A percentile compares a stretch with the other conserved stretches of the same genome.
Evolutionary conservation across 2,113 vertebrate genomes (phyloP).

Genomic region (Camelus bactrianus): DNA sequence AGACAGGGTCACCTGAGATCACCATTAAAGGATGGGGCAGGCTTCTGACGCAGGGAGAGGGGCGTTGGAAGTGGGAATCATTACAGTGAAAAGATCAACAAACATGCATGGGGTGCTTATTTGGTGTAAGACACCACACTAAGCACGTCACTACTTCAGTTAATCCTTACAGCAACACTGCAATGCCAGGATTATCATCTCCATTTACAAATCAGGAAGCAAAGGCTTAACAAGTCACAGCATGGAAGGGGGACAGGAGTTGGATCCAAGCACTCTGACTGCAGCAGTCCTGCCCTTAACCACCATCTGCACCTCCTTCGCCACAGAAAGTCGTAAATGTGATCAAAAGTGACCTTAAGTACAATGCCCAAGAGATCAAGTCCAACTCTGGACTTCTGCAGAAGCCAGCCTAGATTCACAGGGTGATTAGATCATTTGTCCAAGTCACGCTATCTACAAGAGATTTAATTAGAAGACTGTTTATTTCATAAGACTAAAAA

Average conservation of each 20-base stretch:
- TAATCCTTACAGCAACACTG: not conserved
- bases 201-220: not conserved
- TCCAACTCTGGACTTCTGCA: not conserved
- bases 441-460: not conserved
- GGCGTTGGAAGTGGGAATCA: not conserved
- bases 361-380: not conserved
- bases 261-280: not conserved
- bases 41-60: not conserved
- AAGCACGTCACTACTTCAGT: not conserved
- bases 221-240: not conserved
- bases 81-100: not conserved
- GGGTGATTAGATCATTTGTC: not conserved
- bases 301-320: not conserved
- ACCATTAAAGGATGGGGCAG: not conserved
- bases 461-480: not conserved
- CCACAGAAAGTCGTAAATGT: not conserved
- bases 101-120: not conserved
- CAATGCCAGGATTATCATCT: not conserved
- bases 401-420: not conserved
- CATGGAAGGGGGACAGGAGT: not conserved
- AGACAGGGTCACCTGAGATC: not conserved
- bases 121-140: not conserved
- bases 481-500: slow-evolving; percentile 36
- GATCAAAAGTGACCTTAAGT: not conserved
- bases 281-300: not conserved